A percentile compares a stretch with the other conserved stretches of the same genome.
phyloP scores from a whole-genome alignment of 2,113 vertebrate genomes.

The Camelus bactrianus region DNA sequence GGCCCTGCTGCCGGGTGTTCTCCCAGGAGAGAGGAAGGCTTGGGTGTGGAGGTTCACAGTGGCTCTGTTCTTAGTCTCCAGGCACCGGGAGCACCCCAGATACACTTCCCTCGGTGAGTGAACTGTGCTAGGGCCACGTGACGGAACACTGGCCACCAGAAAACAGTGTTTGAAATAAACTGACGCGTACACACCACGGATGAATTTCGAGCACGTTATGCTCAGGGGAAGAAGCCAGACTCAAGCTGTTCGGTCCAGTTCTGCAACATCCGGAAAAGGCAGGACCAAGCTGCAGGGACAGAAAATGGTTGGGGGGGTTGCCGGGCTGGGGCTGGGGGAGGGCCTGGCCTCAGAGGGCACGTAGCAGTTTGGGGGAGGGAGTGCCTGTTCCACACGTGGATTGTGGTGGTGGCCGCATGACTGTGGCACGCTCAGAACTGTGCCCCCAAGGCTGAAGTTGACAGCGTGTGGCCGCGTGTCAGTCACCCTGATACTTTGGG shows the following conservation, averaged over 20 bases:
- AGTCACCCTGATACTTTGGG: not conserved
- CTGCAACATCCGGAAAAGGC: not conserved
- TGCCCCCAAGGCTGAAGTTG: not conserved
- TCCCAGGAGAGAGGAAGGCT: not conserved
- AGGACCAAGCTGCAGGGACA: rapidly evolving
- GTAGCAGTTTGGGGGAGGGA: rapidly evolving
- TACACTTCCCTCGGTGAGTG: not conserved
- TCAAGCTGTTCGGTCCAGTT: rapidly evolving
- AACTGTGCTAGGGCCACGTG: rapidly evolving
- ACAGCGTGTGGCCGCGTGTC: not conserved
- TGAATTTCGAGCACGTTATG: rapidly evolving
- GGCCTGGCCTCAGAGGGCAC: not conserved
- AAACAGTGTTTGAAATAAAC: not conserved
- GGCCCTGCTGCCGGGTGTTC: rapidly evolving
- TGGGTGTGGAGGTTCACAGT: not conserved
- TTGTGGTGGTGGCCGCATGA: rapidly evolving
- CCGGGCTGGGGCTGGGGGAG: not conserved
- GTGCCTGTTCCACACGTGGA: no score
- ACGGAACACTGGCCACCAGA: not conserved
- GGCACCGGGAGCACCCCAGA: not conserved
- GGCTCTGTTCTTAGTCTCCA: not conserved
- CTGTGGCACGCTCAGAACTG: not conserved
- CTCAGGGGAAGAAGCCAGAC: not conserved
- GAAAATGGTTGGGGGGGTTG: not conserved
- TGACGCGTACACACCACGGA: rapidly evolving